A percentile compares a stretch with the other conserved stretches of the same genome.
phyloP scores from a whole-genome alignment of 2,797 vertebrate genomes.

The Antennarius maculatus region DNA sequence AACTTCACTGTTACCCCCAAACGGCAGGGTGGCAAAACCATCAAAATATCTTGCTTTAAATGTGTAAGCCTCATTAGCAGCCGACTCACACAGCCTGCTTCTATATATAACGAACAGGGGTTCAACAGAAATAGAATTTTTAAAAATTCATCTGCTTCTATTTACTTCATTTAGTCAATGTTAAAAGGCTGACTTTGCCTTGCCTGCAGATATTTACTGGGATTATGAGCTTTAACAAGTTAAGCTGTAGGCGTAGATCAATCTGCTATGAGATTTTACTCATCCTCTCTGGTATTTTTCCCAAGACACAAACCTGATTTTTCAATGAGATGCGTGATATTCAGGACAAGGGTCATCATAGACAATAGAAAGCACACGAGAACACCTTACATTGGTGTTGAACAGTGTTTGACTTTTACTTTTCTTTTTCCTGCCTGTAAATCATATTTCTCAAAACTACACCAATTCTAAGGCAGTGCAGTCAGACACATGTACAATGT shows the following conservation, averaged over 20 bases:
- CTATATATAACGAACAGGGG: conserved; percentile 55
- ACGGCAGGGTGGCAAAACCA: conserved; percentile 90
- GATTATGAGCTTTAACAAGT: conserved; percentile 79
- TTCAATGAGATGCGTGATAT: conserved; percentile 52
- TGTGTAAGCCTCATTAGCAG: conserved; percentile 86
- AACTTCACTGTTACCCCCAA: conserved; percentile 85
- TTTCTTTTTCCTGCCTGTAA: conserved; percentile 33
- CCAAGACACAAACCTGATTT: conserved; percentile 34
- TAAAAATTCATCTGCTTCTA: conserved; percentile 74
- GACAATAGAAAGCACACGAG: conserved; percentile 54
- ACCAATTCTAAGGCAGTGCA: no score
- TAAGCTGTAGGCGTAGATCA: conserved; percentile 71
- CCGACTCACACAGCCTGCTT: conserved; percentile 72
- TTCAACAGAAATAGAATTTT: conserved; percentile 67
- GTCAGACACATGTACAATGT: no score
- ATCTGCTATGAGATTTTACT: conserved; percentile 67
- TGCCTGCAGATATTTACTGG: conserved; percentile 81
- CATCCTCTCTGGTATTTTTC: conserved; percentile 48
- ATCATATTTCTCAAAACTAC: neutral
- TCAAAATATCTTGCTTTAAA: conserved; percentile 83
- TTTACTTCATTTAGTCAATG: conserved; percentile 80
- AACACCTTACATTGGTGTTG: conserved; percentile 33
- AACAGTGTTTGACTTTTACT: conserved; percentile 66
- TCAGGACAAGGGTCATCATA: conserved; percentile 45
- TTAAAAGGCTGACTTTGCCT: conserved; percentile 80